These are phyloP conservation scores for Merluccius polli DNA, from an alignment of 2,797 vertebrate genomes.

Conservation along the genomic window DNA sequence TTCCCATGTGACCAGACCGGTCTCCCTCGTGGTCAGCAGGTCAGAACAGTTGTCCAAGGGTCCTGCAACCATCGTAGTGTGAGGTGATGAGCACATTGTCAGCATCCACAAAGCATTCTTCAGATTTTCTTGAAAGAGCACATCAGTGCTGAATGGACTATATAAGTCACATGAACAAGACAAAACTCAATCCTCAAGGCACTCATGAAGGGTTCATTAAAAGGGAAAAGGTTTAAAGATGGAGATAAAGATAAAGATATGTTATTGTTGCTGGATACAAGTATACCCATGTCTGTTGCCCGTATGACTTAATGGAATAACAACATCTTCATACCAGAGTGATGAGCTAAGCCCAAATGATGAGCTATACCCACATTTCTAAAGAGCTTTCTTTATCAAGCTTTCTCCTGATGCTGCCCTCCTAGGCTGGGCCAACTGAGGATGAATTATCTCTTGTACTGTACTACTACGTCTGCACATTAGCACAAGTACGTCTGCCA, in stretches of 20 bases:
- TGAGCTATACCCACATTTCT: constrained; percentile 21
- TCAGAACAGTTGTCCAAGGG: constrained; percentile 1
- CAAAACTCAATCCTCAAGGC: too few relatives aligned
- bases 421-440: neutral
- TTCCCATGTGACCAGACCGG: neutral
- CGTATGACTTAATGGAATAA: constrained; percentile 54
- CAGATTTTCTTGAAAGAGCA: too few relatives aligned
- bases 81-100: too few relatives aligned
- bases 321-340: constrained; percentile 61
- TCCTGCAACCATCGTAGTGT: neutral
- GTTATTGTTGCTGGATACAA: constrained; percentile 35
- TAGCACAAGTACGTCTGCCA: neutral
- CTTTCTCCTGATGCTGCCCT: neutral
- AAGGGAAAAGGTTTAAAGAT: neutral
- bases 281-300: constrained; percentile 42
- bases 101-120: too few relatives aligned
- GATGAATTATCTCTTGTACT: neutral
- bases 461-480: neutral
- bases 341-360: constrained; percentile 57
- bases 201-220: neutral
- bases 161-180: too few relatives aligned
- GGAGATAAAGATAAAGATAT: too few relatives aligned
- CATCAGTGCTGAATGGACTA: too few relatives aligned
- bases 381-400: neutral
- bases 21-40: neutral